Conservation (phyloP, 1,140 invertebrate species). For the Aphelenchoides besseyi region DNA sequence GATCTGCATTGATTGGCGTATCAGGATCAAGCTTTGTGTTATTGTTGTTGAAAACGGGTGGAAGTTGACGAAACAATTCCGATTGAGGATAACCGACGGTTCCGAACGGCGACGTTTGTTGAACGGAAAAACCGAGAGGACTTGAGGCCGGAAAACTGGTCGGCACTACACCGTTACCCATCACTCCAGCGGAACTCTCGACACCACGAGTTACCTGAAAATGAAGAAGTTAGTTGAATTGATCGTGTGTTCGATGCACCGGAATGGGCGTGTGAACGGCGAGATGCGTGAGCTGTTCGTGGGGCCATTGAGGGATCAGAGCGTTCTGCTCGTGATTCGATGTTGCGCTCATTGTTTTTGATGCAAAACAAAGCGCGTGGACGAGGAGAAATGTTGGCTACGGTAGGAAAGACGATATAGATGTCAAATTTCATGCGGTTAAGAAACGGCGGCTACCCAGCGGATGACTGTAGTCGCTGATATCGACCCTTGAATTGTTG, state of each 20-base stretch:
- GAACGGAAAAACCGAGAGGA: not conserved
- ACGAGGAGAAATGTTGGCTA: constrained; percentile 3
- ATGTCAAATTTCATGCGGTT: not conserved
- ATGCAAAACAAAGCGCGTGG: constrained; percentile 11
- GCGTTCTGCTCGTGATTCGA: not conserved
- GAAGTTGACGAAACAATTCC: not conserved
- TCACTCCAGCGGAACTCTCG: not conserved
- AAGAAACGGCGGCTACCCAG: not conserved
- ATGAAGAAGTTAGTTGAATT: not conserved
- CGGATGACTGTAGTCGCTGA: not conserved
- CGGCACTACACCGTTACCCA: not conserved
- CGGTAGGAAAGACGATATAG: not conserved
- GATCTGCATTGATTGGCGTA: not conserved
- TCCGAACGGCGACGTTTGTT: not conserved
- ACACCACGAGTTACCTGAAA: not conserved
- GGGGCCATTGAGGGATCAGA: constrained; percentile 25
- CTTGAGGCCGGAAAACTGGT: not conserved
- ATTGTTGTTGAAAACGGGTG: constrained; percentile 19
- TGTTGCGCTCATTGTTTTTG: constrained; percentile 2
- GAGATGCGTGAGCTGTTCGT: constrained; percentile 26
- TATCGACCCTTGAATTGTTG: not conserved
- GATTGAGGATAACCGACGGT: not conserved
- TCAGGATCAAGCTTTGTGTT: constrained; percentile 10
- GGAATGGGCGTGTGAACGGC: constrained; percentile 23
- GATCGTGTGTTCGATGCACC: not conserved